phyloP scores from a whole-genome alignment of 2,113 vertebrate species.

The Perognathus longimembris region DNA sequence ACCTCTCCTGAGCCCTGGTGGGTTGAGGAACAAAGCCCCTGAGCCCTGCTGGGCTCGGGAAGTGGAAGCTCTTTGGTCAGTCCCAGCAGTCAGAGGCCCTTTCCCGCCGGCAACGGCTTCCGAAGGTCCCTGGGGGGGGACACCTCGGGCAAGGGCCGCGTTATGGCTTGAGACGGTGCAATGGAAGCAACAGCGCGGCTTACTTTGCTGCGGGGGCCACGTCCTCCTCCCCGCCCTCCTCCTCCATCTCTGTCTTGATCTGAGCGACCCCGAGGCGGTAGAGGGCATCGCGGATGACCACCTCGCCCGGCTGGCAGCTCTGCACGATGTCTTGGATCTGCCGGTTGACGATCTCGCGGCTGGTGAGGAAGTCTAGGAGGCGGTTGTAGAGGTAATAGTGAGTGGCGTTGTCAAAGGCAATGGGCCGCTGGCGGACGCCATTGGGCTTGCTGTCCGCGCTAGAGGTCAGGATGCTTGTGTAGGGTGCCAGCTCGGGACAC shows the following conservation, averaged over 20 bases:
- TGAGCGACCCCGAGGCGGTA: slow-evolving; percentile 97
- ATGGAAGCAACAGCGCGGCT: slow-evolving; percentile 4
- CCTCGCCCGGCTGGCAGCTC: slow-evolving; percentile 96
- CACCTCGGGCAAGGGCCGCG: slow-evolving; percentile 37
- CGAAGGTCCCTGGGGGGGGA: not conserved
- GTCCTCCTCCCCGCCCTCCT: slow-evolving; percentile 84
- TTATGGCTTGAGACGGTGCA: slow-evolving; percentile 66
- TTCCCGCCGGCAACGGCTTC: not conserved
- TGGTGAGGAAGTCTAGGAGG: slow-evolving; percentile 96
- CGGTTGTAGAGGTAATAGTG: slow-evolving; percentile 99
- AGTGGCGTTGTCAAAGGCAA: slow-evolving; percentile 93
- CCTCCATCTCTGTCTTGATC: slow-evolving; percentile 92
- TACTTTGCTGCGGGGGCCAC: slow-evolving; percentile 73
- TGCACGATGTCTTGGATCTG: slow-evolving; percentile 95
- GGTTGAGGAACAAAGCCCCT: not conserved
- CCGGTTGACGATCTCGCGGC: slow-evolving; percentile 94
- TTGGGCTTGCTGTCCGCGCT: slow-evolving; percentile 83
- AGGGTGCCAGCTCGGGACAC: slow-evolving; percentile 94
- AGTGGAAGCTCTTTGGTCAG: slow-evolving; percentile 88
- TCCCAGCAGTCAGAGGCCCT: slow-evolving; percentile 81
- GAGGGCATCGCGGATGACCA: slow-evolving; percentile 95
- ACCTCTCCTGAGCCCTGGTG: not conserved
- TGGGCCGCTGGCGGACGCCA: slow-evolving; percentile 81
- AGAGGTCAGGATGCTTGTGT: slow-evolving; percentile 84
- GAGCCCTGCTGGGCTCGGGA: slow-evolving; percentile 25